phyloP scores from a whole-genome alignment of 2,888 invertebrate species.

The Cephonodes hylas region DNA sequence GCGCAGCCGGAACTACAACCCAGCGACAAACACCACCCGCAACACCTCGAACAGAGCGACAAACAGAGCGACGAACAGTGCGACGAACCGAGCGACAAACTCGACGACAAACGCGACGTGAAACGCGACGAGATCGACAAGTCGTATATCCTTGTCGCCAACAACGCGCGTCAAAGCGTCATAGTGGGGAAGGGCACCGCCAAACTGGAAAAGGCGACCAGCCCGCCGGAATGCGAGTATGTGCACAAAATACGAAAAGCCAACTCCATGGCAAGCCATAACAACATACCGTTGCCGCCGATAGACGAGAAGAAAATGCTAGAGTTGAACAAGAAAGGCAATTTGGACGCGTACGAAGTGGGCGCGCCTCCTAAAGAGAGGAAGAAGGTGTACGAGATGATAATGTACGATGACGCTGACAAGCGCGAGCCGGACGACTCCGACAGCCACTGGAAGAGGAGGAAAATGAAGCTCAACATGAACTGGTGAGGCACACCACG shows the following conservation, averaged over 20 bases:
- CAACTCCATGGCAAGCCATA: conserved; percentile 47
- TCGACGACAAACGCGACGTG: conserved; percentile 23
- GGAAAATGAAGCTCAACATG: conserved; percentile 58
- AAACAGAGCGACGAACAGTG: too few species aligned
- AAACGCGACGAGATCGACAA: conserved; percentile 47
- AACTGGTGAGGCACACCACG: conserved; percentile 47
- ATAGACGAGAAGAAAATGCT: conserved; percentile 66
- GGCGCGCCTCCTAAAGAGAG: conserved; percentile 61
- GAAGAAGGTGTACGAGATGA: conserved; percentile 71
- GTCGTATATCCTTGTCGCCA: conserved; percentile 70
- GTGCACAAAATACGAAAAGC: conserved; percentile 74
- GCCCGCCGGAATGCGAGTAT: conserved; percentile 55
- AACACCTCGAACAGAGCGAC: too few species aligned
- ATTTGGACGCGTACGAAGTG: conserved; percentile 46
- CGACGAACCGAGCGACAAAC: too few species aligned
- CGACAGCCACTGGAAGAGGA: conserved; percentile 35
- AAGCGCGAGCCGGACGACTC: conserved; percentile 39
- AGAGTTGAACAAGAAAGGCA: conserved; percentile 49
- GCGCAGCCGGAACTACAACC: too few species aligned
- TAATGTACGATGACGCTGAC: conserved; percentile 59
- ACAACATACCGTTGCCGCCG: conserved; percentile 58
- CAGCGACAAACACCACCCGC: too few species aligned
- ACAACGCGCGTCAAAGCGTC: conserved; percentile 71
- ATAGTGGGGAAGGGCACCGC: conserved; percentile 59
- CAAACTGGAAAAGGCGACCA: conserved; percentile 37